Evolutionary conservation across 2,113 vertebrate species (phyloP), one percentile per base, ranked within the genome.

Genomic region (Euleptes europaea): DNA sequence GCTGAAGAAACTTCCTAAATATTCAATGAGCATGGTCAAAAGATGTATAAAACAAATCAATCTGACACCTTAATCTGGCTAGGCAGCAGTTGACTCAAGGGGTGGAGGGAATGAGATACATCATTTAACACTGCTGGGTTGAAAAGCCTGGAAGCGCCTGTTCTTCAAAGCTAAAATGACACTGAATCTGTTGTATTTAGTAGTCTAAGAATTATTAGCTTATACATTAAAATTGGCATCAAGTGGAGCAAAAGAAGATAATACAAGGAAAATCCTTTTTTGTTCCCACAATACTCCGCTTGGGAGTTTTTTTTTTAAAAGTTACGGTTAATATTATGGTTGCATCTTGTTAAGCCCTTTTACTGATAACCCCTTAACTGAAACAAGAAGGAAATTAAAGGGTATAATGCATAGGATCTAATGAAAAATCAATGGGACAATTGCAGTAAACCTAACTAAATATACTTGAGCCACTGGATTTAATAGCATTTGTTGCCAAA

Each of bases 41-140:
- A 97, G 96, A 97, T 95, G 96, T 96, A 96, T 97, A 97, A 97
- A 97, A 97, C 97, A 98, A 97, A 98, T 98, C 97, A 97, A 96
- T 97, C 96, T 97, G 97, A 97, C 97, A 98, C 97, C 98, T 98
- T 98, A 98, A 98, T 98, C 97, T 97, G 96, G 96, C 95, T 93
- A 96, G 97, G 97, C 97, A 98, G 97, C 96, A 97, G 97, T 97
- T 97, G 97, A 97, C 97, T 96, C 96, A 94, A 96, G 96, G 95
- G 96, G 95, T 96, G 97, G 97, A 96, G 96, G 96, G 96, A 96
- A 96, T 93, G 95, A 95, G 93, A 97, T 97, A 97, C 97, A 96
- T 96, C 96, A 97, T 97, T 98, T 97, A 97, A 97, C 97, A 97
- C 96, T 95, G 97, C 97, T 94, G 96, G 96, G 96, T 96, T 97